phyloP scores from a whole-genome alignment of 2,888 invertebrate species.

The Oscheius sp. region DNA sequence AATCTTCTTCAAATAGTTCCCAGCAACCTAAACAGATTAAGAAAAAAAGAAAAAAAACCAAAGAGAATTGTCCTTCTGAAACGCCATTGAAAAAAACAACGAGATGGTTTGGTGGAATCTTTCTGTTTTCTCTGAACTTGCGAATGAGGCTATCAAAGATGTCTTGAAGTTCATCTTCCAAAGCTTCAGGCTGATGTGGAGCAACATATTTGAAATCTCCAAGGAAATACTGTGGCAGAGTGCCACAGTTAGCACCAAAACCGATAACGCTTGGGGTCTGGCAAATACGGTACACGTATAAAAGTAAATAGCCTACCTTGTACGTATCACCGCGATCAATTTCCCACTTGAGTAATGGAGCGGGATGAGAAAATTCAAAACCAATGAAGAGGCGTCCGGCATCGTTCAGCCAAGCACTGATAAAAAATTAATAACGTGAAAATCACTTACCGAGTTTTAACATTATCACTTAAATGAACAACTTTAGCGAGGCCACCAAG shows the following conservation, averaged over 20 bases:
- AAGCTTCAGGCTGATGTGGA: slow-evolving; percentile 3
- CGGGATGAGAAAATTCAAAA: slow-evolving; percentile 14
- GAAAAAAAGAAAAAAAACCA: too few species aligned
- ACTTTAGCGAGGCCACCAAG: slow-evolving; percentile 11
- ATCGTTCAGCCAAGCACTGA: not conserved
- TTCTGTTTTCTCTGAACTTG: not conserved
- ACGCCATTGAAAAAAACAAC: slow-evolving; percentile 39
- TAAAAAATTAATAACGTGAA: not conserved
- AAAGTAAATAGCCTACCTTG: not conserved
- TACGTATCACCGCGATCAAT: not conserved
- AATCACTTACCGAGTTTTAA: not conserved
- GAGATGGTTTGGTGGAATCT: slow-evolving; percentile 25
- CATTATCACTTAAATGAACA: not conserved
- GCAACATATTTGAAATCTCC: slow-evolving; percentile 42
- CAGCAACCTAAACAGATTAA: slow-evolving; percentile 18
- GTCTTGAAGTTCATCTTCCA: not conserved
- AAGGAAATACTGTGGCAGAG: slow-evolving; percentile 35
- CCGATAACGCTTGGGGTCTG: slow-evolving; percentile 36
- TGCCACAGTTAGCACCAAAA: slow-evolving; percentile 35
- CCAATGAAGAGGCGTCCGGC: slow-evolving; percentile 10
- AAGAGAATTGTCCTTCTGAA: slow-evolving; percentile 32
- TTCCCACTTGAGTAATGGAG: slow-evolving; percentile 9
- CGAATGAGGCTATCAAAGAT: slow-evolving; percentile 22
- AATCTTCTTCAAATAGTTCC: slow-evolving; percentile 11
- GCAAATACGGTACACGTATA: too few species aligned